phyloP scores from a whole-genome alignment of 2,888 invertebrate genomes.

The Subacronicta megacephala region DNA sequence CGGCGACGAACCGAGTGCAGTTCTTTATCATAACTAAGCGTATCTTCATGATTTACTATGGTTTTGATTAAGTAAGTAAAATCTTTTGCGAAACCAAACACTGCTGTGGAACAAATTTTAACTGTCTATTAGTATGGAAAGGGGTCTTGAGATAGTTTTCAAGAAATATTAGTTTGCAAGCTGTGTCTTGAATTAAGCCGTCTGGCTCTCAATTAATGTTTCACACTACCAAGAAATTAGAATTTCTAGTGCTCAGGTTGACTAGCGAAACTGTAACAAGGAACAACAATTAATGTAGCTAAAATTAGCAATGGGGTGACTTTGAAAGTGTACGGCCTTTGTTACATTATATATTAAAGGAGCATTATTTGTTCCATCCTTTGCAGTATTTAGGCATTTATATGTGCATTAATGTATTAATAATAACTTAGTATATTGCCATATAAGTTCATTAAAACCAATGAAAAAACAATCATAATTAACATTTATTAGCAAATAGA shows the following conservation, averaged over 20 bases:
- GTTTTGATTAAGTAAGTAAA: constrained; percentile 25
- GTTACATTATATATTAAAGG: constrained; percentile 46
- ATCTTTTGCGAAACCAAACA: no score
- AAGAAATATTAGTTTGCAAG: constrained; percentile 64
- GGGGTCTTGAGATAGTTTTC: constrained; percentile 30
- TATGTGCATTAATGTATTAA: no score
- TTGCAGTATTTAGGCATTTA: no score
- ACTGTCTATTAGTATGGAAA: constrained; percentile 2
- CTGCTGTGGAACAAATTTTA: background rate
- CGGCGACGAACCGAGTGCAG: constrained; percentile 82
- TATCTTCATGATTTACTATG: constrained; percentile 61
- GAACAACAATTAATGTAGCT: constrained; percentile 59
- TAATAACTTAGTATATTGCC: no score
- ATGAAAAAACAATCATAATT: constrained; percentile 54
- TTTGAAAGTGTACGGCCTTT: constrained; percentile 54
- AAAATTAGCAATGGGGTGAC: constrained; percentile 62
- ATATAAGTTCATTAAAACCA: constrained; percentile 23
- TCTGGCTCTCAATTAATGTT: constrained; percentile 79
- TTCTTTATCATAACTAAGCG: constrained; percentile 74
- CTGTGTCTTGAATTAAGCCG: constrained; percentile 70
- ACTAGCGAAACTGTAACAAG: constrained; percentile 66
- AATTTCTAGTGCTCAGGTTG: constrained; percentile 56
- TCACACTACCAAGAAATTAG: constrained; percentile 65
- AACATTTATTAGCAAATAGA: constrained; percentile 57
- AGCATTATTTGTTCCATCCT: constrained; percentile 26